phyloP scores from a whole-genome alignment of 2,888 invertebrate genomes.

The Conus canariensis region DNA sequence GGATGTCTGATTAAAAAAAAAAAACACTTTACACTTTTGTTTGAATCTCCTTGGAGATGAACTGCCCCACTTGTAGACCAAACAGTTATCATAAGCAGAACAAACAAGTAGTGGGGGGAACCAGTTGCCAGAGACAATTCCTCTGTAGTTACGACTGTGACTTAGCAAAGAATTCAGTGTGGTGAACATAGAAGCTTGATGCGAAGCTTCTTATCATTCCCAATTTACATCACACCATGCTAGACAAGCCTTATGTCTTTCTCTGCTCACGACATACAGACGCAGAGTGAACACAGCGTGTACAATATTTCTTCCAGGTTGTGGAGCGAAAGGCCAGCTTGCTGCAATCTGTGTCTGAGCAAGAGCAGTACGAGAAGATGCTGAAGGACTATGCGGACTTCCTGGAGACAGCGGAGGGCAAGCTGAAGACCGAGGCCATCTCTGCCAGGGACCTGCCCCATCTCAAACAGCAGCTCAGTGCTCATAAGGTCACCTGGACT shows the following conservation, averaged over 20 bases:
- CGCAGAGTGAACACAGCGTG: not conserved
- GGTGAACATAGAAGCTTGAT: too few relatives aligned
- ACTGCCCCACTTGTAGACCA: too few relatives aligned
- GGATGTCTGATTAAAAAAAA: too few relatives aligned
- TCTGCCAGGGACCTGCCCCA: constrained; percentile 69
- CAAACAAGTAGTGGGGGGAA: too few relatives aligned
- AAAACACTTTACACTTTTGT: too few relatives aligned
- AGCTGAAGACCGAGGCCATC: constrained; percentile 68
- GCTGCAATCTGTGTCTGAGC: constrained; percentile 66
- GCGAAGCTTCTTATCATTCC: too few relatives aligned
- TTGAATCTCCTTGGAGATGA: too few relatives aligned
- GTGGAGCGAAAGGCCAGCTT: constrained; percentile 68
- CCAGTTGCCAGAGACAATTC: too few relatives aligned
- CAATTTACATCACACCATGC: not conserved
- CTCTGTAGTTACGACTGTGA: too few relatives aligned
- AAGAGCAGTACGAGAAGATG: constrained; percentile 75
- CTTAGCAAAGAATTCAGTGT: too few relatives aligned
- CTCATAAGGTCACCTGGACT: constrained; percentile 69
- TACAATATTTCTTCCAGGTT: constrained; percentile 52
- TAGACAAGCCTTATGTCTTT: not conserved
- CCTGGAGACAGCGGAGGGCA: constrained; percentile 74
- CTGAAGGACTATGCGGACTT: constrained; percentile 74
- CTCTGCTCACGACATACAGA: too few relatives aligned
- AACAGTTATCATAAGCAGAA: too few relatives aligned
- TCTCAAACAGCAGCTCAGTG: constrained; percentile 72